Evolutionary conservation across 2,888 invertebrate species (phyloP).

Genomic region (Lissonota sp.): DNA sequence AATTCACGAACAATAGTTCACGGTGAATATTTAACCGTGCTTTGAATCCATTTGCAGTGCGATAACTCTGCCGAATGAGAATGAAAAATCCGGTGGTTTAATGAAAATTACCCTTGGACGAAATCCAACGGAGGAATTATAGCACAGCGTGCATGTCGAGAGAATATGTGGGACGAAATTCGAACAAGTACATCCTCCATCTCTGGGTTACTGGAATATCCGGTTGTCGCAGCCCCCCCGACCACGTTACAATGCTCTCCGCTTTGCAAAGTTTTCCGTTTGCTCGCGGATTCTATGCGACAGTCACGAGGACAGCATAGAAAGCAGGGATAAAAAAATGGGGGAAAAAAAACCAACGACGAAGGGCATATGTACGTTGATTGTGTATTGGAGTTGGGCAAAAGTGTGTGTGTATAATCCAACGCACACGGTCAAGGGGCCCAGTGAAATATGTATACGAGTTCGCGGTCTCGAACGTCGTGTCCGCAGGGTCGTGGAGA

Average conservation of each 20-base stretch:
- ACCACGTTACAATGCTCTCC: neutral
- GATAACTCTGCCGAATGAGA: neutral
- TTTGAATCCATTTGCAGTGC: neutral
- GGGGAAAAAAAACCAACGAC: slow-evolving; percentile 48
- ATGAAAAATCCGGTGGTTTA: neutral
- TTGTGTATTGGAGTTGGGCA: too few species aligned
- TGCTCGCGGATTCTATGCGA: slow-evolving; percentile 24
- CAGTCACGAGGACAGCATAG: slow-evolving; percentile 45
- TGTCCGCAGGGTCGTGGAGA: slow-evolving; percentile 29
- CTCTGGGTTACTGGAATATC: slow-evolving; percentile 41
- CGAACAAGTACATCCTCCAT: slow-evolving; percentile 13
- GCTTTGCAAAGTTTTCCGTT: slow-evolving; percentile 6
- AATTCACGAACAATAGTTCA: slow-evolving; percentile 10
- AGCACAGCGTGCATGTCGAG: slow-evolving; percentile 5
- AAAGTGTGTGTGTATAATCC: slow-evolving; percentile 17
- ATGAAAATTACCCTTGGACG: neutral
- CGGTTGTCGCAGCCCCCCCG: neutral
- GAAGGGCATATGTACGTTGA: too few species aligned
- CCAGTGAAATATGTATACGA: neutral
- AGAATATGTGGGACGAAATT: slow-evolving; percentile 16
- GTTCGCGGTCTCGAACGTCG: slow-evolving; percentile 13
- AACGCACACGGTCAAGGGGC: slow-evolving; percentile 20
- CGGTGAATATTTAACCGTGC: neutral
- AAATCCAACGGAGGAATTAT: slow-evolving; percentile 34
- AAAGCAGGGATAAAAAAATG: slow-evolving; percentile 6